Conservation (phyloP, 2,797 vertebrate species). For the Sebastes oblongus region DNA sequence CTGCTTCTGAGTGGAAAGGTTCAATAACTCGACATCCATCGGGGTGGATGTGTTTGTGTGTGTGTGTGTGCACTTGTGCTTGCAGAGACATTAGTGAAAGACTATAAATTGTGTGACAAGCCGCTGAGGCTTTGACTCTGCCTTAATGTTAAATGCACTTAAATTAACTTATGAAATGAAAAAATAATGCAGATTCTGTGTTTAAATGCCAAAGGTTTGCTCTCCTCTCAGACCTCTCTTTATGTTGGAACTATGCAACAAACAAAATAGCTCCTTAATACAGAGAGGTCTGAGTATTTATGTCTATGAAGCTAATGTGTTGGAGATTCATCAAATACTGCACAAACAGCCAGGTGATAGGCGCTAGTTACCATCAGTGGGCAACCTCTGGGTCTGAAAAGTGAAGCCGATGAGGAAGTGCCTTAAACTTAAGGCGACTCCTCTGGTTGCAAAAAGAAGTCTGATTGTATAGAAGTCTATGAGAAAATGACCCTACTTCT, state of each 20-base stretch:
- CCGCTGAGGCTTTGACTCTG: slow-evolving; percentile 8
- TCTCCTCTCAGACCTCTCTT: not conserved
- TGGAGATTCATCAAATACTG: not conserved
- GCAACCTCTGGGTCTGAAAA: too few relatives aligned
- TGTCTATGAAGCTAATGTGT: not conserved
- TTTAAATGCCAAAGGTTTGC: not conserved
- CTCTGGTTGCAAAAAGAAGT: too few relatives aligned
- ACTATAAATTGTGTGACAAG: not conserved
- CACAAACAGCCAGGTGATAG: not conserved
- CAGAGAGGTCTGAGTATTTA: not conserved
- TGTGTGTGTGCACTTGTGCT: not conserved
- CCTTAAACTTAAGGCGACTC: too few relatives aligned
- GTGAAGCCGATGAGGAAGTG: too few relatives aligned
- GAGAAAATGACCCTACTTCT: too few relatives aligned
- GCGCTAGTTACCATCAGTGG: not conserved
- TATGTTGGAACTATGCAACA: not conserved
- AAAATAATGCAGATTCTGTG: not conserved
- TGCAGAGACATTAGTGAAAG: slow-evolving; percentile 6
- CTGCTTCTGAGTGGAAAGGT: slow-evolving; percentile 42
- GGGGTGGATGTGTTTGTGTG: not conserved
- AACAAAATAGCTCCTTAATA: not conserved
- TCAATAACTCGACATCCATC: slow-evolving; percentile 41
- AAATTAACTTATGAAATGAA: slow-evolving; percentile 2
- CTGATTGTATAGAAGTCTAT: too few relatives aligned
- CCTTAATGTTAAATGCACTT: slow-evolving; percentile 5